Evolutionary conservation across 2,113 vertebrate species (phyloP).

Genomic region (Eretmochelys imbricata): DNA sequence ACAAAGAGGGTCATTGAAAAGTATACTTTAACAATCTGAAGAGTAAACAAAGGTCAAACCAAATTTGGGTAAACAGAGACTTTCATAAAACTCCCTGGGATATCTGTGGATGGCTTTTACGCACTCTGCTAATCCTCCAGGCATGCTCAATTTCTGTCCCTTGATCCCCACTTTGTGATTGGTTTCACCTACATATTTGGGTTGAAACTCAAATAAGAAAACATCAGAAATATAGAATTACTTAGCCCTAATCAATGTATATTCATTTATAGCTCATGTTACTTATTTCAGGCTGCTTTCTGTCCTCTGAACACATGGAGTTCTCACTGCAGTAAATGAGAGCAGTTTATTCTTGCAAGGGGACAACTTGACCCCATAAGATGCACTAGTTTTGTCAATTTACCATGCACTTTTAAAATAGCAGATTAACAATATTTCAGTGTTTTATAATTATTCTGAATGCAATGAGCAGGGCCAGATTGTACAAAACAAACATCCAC

Average conservation of each 20-base stretch:
- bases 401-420: neutral
- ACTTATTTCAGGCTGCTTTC: neutral
- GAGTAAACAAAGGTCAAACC: neutral
- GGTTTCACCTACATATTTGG: neutral
- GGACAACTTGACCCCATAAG: conserved; percentile 18
- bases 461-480: neutral
- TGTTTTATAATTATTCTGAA: conserved; percentile 4
- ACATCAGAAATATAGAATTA: neutral
- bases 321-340: neutral
- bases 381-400: neutral
- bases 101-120: neutral
- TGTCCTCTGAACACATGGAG: neutral
- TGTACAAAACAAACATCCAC: conserved; percentile 31
- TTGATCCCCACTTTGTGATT: neutral
- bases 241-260: neutral
- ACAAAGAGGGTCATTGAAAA: neutral
- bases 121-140: neutral
- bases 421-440: conserved; percentile 33
- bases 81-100: neutral
- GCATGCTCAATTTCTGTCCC: neutral
- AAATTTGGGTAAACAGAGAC: neutral
- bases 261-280: neutral
- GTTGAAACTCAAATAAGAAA: neutral
- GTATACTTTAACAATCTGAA: neutral
- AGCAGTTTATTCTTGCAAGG: neutral